Conservation (phyloP, 2,888 invertebrate species). For the Chymomyza amoena region DNA sequence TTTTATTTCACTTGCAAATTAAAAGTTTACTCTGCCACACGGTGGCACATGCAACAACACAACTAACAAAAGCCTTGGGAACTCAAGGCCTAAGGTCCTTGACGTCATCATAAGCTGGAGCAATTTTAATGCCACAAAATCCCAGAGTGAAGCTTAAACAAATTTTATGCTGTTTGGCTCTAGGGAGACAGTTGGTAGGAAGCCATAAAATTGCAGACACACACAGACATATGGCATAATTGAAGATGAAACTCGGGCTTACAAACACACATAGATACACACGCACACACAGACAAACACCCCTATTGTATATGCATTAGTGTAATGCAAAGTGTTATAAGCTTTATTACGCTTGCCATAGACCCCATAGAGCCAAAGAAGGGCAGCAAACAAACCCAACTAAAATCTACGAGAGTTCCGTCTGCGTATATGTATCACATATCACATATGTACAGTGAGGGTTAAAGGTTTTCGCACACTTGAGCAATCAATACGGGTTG, state of each 20-base stretch:
- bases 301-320: conserved; percentile 73
- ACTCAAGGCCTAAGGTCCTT: background rate
- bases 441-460: too few relatives aligned
- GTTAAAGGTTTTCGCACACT: too few relatives aligned
- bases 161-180: conserved; percentile 60
- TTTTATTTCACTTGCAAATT: background rate
- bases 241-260: background rate
- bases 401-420: too few relatives aligned
- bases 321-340: conserved; percentile 74
- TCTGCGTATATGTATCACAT: too few relatives aligned
- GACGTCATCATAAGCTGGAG: conserved; percentile 13
- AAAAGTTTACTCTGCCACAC: background rate
- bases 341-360: conserved; percentile 63
- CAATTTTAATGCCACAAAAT: conserved; percentile 55
- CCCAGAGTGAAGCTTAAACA: conserved; percentile 66
- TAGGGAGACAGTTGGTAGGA: background rate
- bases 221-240: conserved; percentile 13
- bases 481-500: too few relatives aligned
- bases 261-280: conserved; percentile 10
- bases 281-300: conserved; percentile 10
- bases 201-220: conserved; percentile 2
- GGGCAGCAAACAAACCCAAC: conserved; percentile 30
- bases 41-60: background rate
- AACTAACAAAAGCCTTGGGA: background rate
- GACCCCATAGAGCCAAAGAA: background rate